A percentile compares a stretch with the other conserved stretches of the same genome.
These are phyloP conservation scores for Otolemur crassicaudatus DNA, from an alignment of 2,797 vertebrate genomes.

Conservation along the genomic window DNA sequence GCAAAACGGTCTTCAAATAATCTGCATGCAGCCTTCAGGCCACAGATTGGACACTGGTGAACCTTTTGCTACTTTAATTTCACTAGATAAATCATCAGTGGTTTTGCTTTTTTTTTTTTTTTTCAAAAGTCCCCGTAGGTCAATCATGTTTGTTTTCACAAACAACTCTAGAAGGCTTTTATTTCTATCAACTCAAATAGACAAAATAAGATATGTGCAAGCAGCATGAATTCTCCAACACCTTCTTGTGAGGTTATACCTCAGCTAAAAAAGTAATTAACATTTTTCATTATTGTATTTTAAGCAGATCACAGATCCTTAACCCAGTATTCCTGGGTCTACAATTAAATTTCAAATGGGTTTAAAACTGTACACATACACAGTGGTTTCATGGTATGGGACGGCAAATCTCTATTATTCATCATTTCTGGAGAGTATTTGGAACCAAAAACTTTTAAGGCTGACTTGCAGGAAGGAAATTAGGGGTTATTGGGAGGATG, in stretches of 20 bases:
- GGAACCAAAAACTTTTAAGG: not conserved
- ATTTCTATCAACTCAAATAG: slow-evolving; percentile 40
- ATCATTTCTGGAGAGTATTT: not conserved
- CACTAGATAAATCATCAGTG: slow-evolving; percentile 6
- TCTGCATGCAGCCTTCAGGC: too few species aligned
- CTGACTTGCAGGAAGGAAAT: not conserved
- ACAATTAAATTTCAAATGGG: not conserved
- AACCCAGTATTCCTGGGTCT: not conserved
- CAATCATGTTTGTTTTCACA: slow-evolving; percentile 13
- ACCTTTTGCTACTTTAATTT: not conserved
- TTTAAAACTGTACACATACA: not conserved
- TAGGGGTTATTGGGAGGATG: not conserved
- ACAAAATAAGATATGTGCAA: slow-evolving; percentile 1
- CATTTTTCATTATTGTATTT: not conserved
- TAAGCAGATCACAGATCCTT: slow-evolving; percentile 22
- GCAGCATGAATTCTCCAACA: not conserved
- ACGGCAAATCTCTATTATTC: not conserved
- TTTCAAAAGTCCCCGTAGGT: not conserved
- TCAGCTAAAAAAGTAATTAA: slow-evolving; percentile 10
- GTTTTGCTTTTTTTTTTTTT: not conserved
- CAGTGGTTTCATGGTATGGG: not conserved
- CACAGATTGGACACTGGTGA: not conserved
- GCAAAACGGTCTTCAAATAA: too few species aligned
- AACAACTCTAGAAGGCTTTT: not conserved
- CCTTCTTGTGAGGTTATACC: not conserved